Evolutionary conservation across 2,888 invertebrate genomes (phyloP).

Genomic region (Microdon myrmicae): DNA sequence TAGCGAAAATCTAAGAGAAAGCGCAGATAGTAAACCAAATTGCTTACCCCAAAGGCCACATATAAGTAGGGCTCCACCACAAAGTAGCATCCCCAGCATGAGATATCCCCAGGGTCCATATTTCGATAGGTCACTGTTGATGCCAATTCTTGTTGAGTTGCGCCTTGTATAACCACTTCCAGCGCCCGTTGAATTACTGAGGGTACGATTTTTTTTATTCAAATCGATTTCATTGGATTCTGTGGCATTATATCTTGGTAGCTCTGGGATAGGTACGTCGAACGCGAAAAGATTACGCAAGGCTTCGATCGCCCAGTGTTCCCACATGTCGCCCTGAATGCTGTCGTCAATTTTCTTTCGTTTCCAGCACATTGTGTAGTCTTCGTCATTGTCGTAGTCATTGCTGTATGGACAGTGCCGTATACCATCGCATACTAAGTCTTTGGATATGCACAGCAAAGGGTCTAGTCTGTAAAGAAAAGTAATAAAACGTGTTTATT

Average conservation of each 20-base stretch:
- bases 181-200: constrained; percentile 8
- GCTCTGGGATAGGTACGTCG: constrained; percentile 58
- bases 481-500: constrained; percentile 4
- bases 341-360: constrained; percentile 58
- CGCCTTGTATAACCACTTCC: constrained; percentile 54
- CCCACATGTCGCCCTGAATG: constrained; percentile 62
- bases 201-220: constrained; percentile 17
- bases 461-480: constrained; percentile 56
- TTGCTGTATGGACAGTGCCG: constrained; percentile 75
- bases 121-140: constrained; percentile 73
- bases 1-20: constrained; percentile 3
- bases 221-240: constrained; percentile 16
- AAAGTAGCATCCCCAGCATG: constrained; percentile 77
- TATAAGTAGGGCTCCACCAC: constrained; percentile 76
- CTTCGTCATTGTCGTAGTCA: constrained; percentile 70
- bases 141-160: constrained; percentile 63
- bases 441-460: constrained; percentile 73
- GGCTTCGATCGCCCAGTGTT: constrained; percentile 65
- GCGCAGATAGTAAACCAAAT: constrained; percentile 5
- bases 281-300: constrained; percentile 63
- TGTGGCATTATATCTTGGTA: constrained; percentile 10
- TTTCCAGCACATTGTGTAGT: constrained; percentile 63
- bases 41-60: constrained; percentile 74
- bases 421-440: constrained; percentile 75
- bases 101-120: constrained; percentile 81